Conservation (phyloP, 2,888 invertebrate genomes). For the Magallana nippona region DNA sequence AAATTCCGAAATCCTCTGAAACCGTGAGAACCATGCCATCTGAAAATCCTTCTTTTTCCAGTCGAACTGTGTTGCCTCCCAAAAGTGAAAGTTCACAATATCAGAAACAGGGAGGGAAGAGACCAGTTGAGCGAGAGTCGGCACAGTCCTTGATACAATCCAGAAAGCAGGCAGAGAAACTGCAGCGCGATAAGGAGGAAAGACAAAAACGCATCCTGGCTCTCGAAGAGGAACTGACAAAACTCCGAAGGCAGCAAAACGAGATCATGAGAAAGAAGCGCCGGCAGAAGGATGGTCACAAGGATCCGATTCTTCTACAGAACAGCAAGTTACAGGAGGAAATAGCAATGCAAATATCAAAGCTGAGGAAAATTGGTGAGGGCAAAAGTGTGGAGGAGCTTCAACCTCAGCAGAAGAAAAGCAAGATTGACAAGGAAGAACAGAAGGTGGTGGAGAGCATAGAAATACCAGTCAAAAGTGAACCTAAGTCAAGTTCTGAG, state of each 20-base stretch:
- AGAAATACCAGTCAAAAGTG: neutral
- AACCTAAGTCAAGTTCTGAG: neutral
- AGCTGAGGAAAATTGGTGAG: conserved; percentile 58
- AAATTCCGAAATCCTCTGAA: conserved; percentile 28
- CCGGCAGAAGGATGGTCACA: conserved; percentile 72
- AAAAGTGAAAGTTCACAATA: conserved; percentile 43
- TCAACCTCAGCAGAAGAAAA: conserved; percentile 42
- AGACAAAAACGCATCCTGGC: conserved; percentile 59
- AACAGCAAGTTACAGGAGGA: conserved; percentile 75
- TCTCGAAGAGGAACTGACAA: conserved; percentile 68
- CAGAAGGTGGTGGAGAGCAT: neutral
- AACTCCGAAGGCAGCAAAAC: conserved; percentile 72
- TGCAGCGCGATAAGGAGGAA: conserved; percentile 60
- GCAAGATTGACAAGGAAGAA: neutral
- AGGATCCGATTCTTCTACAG: conserved; percentile 74
- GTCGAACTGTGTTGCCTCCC: conserved; percentile 54
- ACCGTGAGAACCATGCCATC: neutral
- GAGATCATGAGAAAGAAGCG: conserved; percentile 73
- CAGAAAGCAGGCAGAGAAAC: conserved; percentile 48
- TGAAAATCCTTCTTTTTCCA: conserved; percentile 39
- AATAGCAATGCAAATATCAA: conserved; percentile 69
- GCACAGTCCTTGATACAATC: conserved; percentile 22
- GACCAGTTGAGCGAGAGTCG: conserved; percentile 26
- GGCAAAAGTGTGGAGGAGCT: conserved; percentile 41
- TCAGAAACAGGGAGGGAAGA: conserved; percentile 31